Evolutionary conservation across 1,140 invertebrate genomes (phyloP).

Genomic region (Gerris buenoi): DNA sequence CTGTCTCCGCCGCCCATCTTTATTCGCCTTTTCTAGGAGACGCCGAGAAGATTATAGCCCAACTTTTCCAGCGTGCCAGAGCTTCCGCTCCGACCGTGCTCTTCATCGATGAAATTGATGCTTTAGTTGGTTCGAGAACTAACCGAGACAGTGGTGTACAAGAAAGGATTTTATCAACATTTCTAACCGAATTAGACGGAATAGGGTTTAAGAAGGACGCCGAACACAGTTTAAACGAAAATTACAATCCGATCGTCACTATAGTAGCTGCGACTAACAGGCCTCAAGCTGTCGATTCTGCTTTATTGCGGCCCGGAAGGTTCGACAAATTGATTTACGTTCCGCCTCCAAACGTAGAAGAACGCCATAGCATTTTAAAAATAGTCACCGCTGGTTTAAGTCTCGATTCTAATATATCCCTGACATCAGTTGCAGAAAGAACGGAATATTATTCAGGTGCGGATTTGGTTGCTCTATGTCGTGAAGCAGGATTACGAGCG

Average conservation of each 20-base stretch:
- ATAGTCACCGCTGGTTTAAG: constrained; percentile 34
- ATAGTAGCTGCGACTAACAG: constrained; percentile 63
- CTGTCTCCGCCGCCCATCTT: constrained; percentile 45
- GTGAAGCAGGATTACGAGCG: constrained; percentile 45
- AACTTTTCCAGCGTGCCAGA: constrained; percentile 49
- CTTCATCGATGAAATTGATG: constrained; percentile 65
- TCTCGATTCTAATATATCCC: background rate
- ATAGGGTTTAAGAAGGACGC: constrained; percentile 29
- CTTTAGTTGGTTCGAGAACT: constrained; percentile 38
- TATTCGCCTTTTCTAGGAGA: constrained; percentile 52
- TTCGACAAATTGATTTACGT: constrained; percentile 61
- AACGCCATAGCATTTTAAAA: constrained; percentile 42
- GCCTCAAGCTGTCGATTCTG: constrained; percentile 61
- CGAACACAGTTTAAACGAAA: background rate
- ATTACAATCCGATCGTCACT: constrained; percentile 33
- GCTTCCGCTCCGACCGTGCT: constrained; percentile 48
- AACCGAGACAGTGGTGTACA: constrained; percentile 36
- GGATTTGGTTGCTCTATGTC: constrained; percentile 2
- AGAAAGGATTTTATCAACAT: constrained; percentile 44
- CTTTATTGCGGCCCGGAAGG: constrained; percentile 56
- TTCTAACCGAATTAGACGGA: constrained; percentile 56
- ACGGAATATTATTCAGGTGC: background rate
- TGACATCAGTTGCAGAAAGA: background rate
- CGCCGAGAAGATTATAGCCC: constrained; percentile 40
- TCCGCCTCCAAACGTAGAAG: constrained; percentile 47